phyloP scores from a whole-genome alignment of 2,888 invertebrate species.

The Netelia virgata region DNA sequence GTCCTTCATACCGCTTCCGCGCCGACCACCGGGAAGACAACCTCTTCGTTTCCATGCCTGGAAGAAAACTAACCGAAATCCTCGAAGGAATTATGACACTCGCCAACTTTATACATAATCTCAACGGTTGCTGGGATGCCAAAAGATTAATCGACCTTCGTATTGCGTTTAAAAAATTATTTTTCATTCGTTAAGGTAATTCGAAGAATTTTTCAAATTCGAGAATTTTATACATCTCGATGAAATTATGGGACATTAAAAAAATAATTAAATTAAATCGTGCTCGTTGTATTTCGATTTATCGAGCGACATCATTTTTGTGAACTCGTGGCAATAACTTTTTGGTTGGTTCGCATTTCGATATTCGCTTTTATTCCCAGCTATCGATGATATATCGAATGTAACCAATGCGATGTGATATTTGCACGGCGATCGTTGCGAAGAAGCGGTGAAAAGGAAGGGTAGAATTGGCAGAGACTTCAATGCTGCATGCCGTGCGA shows the following conservation, averaged over 20 bases:
- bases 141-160: background rate
- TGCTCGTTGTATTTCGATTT: background rate
- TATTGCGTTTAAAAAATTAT: constrained; percentile 27
- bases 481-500: constrained; percentile 72
- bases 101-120: constrained; percentile 48
- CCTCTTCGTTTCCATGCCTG: constrained; percentile 25
- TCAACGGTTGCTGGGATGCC: background rate
- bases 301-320: background rate
- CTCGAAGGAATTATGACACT: constrained; percentile 46
- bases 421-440: constrained; percentile 26
- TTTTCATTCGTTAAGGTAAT: background rate
- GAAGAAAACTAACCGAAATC: constrained; percentile 49
- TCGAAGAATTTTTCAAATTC: too few relatives aligned
- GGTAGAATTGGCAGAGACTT: constrained; percentile 75
- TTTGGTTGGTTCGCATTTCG: background rate
- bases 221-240: background rate
- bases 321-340: background rate
- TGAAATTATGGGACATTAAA: background rate
- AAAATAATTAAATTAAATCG: background rate
- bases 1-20: constrained; percentile 49
- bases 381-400: background rate
- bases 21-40: constrained; percentile 31
- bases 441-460: constrained; percentile 39
- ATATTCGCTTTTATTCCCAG: background rate
- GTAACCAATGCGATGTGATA: constrained; percentile 7